These are phyloP conservation scores for Umimayanthus kanabou DNA, from an alignment of 92 coral and sea anemone species.

Conservation along the genomic window DNA sequence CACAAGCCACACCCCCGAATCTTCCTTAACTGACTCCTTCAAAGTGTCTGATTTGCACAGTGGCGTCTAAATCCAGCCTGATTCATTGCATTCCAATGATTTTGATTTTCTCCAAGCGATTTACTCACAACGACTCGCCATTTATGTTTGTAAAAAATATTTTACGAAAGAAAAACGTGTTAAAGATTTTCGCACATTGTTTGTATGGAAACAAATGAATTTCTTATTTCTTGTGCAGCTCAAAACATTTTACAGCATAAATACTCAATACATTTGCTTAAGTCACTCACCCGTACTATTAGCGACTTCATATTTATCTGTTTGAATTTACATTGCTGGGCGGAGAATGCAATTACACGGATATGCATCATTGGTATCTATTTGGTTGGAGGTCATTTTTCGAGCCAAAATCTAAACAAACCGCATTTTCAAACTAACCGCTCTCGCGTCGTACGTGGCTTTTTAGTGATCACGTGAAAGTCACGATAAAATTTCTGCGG, in stretches of 20 bases:
- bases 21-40: constrained; percentile 29
- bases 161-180: background rate
- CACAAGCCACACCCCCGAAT: constrained; percentile 58
- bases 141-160: background rate
- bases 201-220: constrained; percentile 14
- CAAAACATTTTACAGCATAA: background rate
- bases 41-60: constrained; percentile 5
- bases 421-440: constrained; percentile 11
- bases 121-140: background rate
- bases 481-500: constrained; percentile 1
- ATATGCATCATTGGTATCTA: constrained; percentile 6
- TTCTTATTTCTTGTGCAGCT: constrained; percentile 30
- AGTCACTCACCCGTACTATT: constrained; percentile 29
- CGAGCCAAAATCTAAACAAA: constrained; percentile 8
- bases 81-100: background rate
- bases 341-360: constrained; percentile 46
- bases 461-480: constrained; percentile 24
- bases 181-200: constrained; percentile 1
- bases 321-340: constrained; percentile 34
- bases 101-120: background rate
- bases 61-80: background rate
- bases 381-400: constrained; percentile 9
- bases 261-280: background rate
- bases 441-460: constrained; percentile 26
- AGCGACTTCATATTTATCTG: constrained; percentile 16